phyloP scores from a whole-genome alignment of 2,888 invertebrate species.

The Phyllotreta cruciferae region DNA sequence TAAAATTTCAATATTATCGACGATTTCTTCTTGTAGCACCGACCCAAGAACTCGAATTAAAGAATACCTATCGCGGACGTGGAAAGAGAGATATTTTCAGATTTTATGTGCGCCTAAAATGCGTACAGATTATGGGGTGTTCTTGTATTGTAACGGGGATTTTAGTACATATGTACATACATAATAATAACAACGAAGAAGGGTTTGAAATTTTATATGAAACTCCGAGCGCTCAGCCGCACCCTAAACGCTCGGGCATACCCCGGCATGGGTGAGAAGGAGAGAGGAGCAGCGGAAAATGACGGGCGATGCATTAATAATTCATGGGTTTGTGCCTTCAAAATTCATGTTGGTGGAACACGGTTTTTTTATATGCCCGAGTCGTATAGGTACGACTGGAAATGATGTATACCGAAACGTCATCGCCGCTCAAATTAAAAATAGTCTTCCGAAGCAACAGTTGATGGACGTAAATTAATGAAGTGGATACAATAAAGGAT shows the following conservation, averaged over 20 bases:
- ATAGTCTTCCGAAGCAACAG: conserved; percentile 20
- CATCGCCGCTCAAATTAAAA: conserved; percentile 28
- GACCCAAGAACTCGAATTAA: no score
- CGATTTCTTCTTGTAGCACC: no score
- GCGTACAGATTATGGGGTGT: no score
- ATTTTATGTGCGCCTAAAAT: no score
- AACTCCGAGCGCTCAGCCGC: conserved; percentile 42
- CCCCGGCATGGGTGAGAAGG: conserved; percentile 33
- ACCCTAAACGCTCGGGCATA: conserved; percentile 55
- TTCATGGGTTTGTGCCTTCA: conserved; percentile 52
- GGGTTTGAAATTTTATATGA: no score
- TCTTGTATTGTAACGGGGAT: no score
- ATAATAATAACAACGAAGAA: no score
- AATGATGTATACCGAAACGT: conserved; percentile 48
- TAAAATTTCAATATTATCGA: no score
- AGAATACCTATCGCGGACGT: no score
- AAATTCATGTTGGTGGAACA: conserved; percentile 57
- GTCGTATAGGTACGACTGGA: conserved; percentile 42
- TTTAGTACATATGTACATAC: no score
- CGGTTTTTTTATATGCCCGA: conserved; percentile 38
- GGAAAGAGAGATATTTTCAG: no score
- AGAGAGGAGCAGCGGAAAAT: conserved; percentile 55
- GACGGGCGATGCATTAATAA: conserved; percentile 57
- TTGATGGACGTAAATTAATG: conserved; percentile 23
- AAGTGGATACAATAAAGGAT: conserved; percentile 25